Evolutionary conservation across 2,113 vertebrate species (phyloP), one percentile per base, ranked within the genome.

Genomic region (Sphaerodactylus townsendi): DNA sequence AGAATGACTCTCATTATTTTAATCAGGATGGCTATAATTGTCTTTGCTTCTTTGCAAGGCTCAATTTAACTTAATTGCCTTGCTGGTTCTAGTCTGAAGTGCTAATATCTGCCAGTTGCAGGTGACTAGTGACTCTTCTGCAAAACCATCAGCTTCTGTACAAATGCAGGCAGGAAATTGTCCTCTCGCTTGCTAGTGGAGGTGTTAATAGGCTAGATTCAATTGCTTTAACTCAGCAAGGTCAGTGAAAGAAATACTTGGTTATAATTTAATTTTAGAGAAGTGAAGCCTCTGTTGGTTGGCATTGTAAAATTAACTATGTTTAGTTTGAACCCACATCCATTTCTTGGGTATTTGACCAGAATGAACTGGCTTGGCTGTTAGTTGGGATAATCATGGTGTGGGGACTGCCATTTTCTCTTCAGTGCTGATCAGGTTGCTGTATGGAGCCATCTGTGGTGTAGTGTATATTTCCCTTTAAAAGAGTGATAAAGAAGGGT

Each of bases 1-100:
- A 87, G 89, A 79, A 14, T 0, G 0, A 89, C 39, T 21, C 87
- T 71, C 89, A 78, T 78, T 7, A 74, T 2, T 90, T 89, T 88
- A 90, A 93, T 91, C 89, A 3, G 85, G 86, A 80, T 37, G 85
- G 85, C n/a, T 62, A 3, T 91, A 94, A 94, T 93, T 90, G 82
- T 68, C 79, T 66, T 83, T 0, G 39, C 53, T 0, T n/a, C 88
- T 90, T 44, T 48, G 81, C 88, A 0, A 81, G 77, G 81, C 84
- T 78, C 81, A 86, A 81, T 1, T 7, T 1, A 83, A 85, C 83
- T 90, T 94, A 92, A 93, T 94, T 94, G 92, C 91, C 75, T 82
- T 1, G 66, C 69, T 88, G n/a, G 0, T 79, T 82, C 70, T 77
- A 3, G 76, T 75, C 59, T 1, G 33, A 1, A 66, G 90, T 7